Base-by-base conservation (phyloP, 1,140 invertebrate species). In the Brachionus asplanchnoidis region DNA sequence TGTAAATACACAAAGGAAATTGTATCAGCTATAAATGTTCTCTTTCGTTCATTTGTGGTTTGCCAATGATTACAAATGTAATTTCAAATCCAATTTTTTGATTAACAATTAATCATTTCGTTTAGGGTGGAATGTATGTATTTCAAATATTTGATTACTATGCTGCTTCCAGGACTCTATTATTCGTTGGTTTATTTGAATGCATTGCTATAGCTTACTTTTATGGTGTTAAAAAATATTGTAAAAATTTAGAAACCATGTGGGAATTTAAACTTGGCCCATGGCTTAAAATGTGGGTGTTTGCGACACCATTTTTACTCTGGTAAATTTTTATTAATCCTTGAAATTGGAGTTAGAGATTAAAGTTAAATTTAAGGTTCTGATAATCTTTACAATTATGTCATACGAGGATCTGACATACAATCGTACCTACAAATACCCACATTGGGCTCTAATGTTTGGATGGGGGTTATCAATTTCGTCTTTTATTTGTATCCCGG, bases 331-430 rank as follows among this genome's bases (percentile, higher is more conserved):
- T 65, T 20, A 65, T 82, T 56, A 17, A 42, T 12, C 14, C n/a
- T 80, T 40, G 14, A 1, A 36, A 36, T 36, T 7, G 20, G 14
- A 65, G 9, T 44, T 40, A 12, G 4, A 56, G 8, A 26, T 36
- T 50, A 53, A 77, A 26, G 80, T 89, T 20, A 42, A 42, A 17
- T 36, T 89, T 56, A 88, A 94, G 93, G 93, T 94, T 86, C 93
- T 95, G 46, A 89, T 95, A 20, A 92, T 94, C 79, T 95, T 95
- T 89, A 95, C 94, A 86, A 94, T 93, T 93, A 92, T 95, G 28
- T 93, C 95, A 86, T 94, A 95, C 87, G 93, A 86, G 42, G 87
- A 87, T 3, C 83, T 89, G 85, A 86, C 86, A 9, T 88, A 88
- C 32, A 87, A 88, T 46, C 85, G 85, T 26, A 85, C 80, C 6